Evolutionary conservation across 2,797 vertebrate genomes (phyloP).

Genomic region (Chelonia mydas): DNA sequence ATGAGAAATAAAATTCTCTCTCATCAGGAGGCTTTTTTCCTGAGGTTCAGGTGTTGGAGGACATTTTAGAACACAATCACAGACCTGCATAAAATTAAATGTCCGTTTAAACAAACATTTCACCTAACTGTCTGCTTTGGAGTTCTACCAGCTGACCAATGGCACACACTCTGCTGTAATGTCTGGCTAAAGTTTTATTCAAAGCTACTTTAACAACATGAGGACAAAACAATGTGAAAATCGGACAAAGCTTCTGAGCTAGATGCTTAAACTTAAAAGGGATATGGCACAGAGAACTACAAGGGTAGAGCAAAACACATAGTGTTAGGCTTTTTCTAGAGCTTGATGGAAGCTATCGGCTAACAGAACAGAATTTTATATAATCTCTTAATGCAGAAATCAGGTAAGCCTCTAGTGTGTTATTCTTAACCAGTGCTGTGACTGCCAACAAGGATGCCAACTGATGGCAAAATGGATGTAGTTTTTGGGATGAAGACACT

Average conservation of each 20-base stretch:
- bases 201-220: slow-evolving; percentile 51
- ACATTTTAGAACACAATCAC: background rate
- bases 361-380: slow-evolving; percentile 25
- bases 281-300: background rate
- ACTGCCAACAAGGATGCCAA: slow-evolving; percentile 58
- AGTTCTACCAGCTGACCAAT: background rate
- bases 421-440: slow-evolving; percentile 55
- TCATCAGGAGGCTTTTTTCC: background rate
- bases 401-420: slow-evolving; percentile 11
- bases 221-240: slow-evolving; percentile 44
- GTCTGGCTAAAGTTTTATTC: slow-evolving; percentile 34
- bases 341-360: slow-evolving; percentile 41
- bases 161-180: slow-evolving; percentile 9
- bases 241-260: slow-evolving; percentile 15
- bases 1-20: background rate
- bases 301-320: slow-evolving; percentile 51
- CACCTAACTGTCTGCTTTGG: background rate
- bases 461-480: slow-evolving; percentile 33
- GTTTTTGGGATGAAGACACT: slow-evolving; percentile 32
- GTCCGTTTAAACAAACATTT: background rate
- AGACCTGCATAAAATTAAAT: background rate
- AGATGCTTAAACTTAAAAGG: background rate
- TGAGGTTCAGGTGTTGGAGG: background rate
- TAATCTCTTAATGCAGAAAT: slow-evolving; percentile 45
- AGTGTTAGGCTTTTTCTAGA: slow-evolving; percentile 3